Conservation (phyloP, 2,888 invertebrate genomes). For the Nomada fucata region DNA sequence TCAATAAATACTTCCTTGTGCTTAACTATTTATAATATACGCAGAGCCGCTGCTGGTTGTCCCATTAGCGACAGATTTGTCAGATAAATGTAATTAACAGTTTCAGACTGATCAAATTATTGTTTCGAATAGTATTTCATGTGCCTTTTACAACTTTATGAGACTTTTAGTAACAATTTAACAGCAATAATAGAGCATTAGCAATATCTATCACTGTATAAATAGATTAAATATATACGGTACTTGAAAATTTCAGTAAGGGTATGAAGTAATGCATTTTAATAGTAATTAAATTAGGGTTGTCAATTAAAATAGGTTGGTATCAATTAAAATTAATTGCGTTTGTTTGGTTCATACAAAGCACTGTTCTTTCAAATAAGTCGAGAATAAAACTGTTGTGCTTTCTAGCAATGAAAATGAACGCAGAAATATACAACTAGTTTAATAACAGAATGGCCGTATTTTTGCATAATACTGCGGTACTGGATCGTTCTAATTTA, state of each 20-base stretch:
- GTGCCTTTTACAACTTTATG: background rate
- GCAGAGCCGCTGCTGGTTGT: background rate
- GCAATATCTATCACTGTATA: too few relatives aligned
- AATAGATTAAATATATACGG: too few relatives aligned
- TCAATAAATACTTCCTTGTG: slow-evolving; percentile 51
- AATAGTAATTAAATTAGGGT: too few relatives aligned
- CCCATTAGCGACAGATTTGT: slow-evolving; percentile 2
- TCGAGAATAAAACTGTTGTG: background rate
- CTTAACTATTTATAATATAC: slow-evolving; percentile 29
- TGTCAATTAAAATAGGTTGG: too few relatives aligned
- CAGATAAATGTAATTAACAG: slow-evolving; percentile 11
- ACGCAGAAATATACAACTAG: too few relatives aligned
- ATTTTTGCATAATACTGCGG: background rate
- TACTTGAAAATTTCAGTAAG: too few relatives aligned
- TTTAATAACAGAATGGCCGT: background rate
- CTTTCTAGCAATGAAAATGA: background rate
- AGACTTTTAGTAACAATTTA: too few relatives aligned
- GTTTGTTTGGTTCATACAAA: slow-evolving; percentile 4
- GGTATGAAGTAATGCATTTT: too few relatives aligned
- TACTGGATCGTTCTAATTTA: background rate
- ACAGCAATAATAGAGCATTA: too few relatives aligned
- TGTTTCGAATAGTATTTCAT: background rate
- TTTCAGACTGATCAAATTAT: background rate
- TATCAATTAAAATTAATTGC: slow-evolving; percentile 1
- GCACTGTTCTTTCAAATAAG: background rate